These are phyloP conservation scores for Teleiodes luculella DNA, from an alignment of 2,888 invertebrate species.

Conservation along the genomic window DNA sequence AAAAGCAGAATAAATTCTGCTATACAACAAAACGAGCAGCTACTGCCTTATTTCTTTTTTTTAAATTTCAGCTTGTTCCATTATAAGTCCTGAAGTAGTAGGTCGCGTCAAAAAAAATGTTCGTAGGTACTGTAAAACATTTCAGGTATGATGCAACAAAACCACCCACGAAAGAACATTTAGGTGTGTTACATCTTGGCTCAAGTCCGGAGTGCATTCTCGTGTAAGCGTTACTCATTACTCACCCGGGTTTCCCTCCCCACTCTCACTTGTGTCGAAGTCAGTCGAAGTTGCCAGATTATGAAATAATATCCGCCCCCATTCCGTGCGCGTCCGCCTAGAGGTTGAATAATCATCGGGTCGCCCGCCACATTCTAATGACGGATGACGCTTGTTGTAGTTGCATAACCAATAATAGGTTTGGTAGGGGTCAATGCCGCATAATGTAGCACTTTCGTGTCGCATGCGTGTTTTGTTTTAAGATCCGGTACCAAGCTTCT, in stretches of 20 bases:
- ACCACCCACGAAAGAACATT: neutral
- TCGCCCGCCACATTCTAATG: slow-evolving; percentile 47
- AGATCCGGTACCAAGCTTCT: neutral
- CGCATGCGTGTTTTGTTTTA: neutral
- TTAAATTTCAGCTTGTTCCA: too few relatives aligned
- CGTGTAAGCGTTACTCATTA: neutral
- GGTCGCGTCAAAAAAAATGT: too few relatives aligned
- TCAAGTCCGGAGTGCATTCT: neutral
- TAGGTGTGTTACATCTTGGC: neutral
- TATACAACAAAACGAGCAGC: too few relatives aligned
- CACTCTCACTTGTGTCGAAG: slow-evolving; percentile 48
- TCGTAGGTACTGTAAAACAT: too few relatives aligned
- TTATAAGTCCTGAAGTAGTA: too few relatives aligned
- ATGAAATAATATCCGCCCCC: slow-evolving; percentile 49
- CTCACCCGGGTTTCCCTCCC: slow-evolving; percentile 32
- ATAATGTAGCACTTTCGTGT: slow-evolving; percentile 14
- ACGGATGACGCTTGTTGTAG: slow-evolving; percentile 39
- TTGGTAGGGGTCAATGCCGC: slow-evolving; percentile 54
- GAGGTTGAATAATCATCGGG: slow-evolving; percentile 44
- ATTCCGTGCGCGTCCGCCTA: slow-evolving; percentile 46
- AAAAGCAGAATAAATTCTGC: too few relatives aligned
- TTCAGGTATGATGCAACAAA: neutral
- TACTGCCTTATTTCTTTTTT: too few relatives aligned
- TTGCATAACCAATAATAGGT: slow-evolving; percentile 46
- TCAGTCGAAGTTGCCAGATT: slow-evolving; percentile 62